Percentiles rank a stretch among this genome's conserved stretches.
Evolutionary conservation across 1,140 invertebrate genomes (phyloP).

Genomic region (Lucilia cuprina): DNA sequence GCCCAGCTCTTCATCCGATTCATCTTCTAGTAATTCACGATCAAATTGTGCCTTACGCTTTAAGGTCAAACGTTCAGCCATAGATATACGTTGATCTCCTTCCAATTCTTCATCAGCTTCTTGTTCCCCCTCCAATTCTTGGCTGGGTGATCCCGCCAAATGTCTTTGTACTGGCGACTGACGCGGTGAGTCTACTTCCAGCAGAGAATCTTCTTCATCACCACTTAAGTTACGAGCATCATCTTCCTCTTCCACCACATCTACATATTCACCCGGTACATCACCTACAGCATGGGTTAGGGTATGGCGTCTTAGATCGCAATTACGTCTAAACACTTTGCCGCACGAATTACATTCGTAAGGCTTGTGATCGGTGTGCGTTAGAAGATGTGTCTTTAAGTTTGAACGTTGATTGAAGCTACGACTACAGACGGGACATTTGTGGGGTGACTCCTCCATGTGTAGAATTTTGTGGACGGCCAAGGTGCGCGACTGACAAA

Average conservation of each 20-base stretch:
- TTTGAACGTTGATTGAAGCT: slow-evolving; percentile 92
- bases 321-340: slow-evolving; percentile 86
- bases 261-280: slow-evolving; percentile 75
- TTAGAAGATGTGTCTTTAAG: slow-evolving; percentile 91
- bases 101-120: slow-evolving; percentile 50
- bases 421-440: slow-evolving; percentile 87
- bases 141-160: slow-evolving; percentile 63
- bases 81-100: slow-evolving; percentile 39
- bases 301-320: slow-evolving; percentile 83
- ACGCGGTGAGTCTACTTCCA: slow-evolving; percentile 67
- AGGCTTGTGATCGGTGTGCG: slow-evolving; percentile 93
- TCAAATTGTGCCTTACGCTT: slow-evolving; percentile 23
- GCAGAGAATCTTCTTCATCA: slow-evolving; percentile 68
- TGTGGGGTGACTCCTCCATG: slow-evolving; percentile 91
- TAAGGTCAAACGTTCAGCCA: slow-evolving; percentile 6
- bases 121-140: slow-evolving; percentile 38
- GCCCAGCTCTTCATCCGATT: slow-evolving; percentile 47
- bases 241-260: slow-evolving; percentile 70
- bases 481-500: slow-evolving; percentile 92
- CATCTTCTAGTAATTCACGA: slow-evolving; percentile 36
- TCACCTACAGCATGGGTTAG: slow-evolving; percentile 85
- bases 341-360: slow-evolving; percentile 91
- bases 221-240: slow-evolving; percentile 67
- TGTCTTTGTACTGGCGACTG: slow-evolving; percentile 66
- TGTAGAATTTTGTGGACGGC: slow-evolving; percentile 93